Evolutionary conservation across 2,113 vertebrate genomes (phyloP).

Genomic region (Conger conger): DNA sequence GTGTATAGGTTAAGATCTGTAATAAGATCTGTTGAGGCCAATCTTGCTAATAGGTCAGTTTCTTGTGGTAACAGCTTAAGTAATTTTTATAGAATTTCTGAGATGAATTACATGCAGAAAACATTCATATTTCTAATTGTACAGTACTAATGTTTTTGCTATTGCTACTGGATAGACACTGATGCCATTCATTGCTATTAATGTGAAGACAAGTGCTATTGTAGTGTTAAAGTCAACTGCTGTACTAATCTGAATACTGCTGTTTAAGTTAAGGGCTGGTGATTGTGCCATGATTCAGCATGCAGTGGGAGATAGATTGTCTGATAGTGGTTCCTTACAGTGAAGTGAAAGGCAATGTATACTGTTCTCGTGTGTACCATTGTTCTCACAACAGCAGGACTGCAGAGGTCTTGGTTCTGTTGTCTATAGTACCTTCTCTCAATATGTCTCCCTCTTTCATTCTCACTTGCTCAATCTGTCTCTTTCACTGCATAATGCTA

Average conservation of each 20-base stretch:
- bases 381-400: constrained; percentile 33
- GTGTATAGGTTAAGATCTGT: too few relatives aligned
- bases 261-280: not conserved
- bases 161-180: not conserved
- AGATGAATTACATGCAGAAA: not conserved
- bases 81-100: not conserved
- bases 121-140: not conserved
- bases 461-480: not conserved
- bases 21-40: not conserved
- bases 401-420: constrained; percentile 28
- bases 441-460: constrained; percentile 13
- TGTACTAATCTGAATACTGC: not conserved
- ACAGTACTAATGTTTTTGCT: not conserved
- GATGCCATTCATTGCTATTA: not conserved
- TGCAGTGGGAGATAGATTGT: not conserved
- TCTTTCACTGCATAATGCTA: not conserved
- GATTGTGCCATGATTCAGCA: not conserved
- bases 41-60: too few relatives aligned
- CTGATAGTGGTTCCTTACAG: not conserved
- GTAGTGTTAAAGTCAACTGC: not conserved
- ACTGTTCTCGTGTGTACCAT: constrained; percentile 59
- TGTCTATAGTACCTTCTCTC: constrained; percentile 25
- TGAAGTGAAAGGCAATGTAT: not conserved
- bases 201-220: not conserved
- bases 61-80: not conserved